Evolutionary conservation across 2,113 vertebrate species (phyloP).

Genomic region (Speoplatyrhinus poulsoni): DNA sequence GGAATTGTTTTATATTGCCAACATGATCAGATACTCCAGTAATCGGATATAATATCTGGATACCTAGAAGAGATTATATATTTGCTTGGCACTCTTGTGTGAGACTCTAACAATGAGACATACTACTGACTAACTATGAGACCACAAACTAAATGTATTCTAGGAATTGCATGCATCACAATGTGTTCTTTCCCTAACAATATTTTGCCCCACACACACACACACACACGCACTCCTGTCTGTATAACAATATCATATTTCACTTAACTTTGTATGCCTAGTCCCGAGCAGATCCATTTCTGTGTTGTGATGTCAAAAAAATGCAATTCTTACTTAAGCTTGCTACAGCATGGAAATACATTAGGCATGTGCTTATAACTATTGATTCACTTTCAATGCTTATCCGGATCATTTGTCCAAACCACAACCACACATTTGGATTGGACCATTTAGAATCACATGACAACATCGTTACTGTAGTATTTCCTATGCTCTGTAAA

Average conservation of each 20-base stretch:
- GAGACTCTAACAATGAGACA: neutral
- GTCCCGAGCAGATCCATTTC: neutral
- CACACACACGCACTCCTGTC: neutral
- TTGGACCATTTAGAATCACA: no score
- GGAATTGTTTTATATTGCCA: no score
- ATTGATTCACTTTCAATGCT: neutral
- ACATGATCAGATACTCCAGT: no score
- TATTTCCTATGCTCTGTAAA: no score
- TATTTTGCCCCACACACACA: neutral
- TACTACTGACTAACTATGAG: neutral
- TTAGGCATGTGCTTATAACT: neutral
- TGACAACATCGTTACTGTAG: no score
- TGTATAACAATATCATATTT: neutral
- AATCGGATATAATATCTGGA: no score
- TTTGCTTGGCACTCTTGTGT: neutral
- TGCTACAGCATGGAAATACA: neutral
- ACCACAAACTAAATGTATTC: neutral
- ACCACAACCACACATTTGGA: no score
- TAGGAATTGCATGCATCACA: neutral
- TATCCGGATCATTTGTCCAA: no score
- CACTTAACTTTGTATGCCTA: neutral
- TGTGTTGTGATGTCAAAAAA: neutral
- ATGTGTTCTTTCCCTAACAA: neutral
- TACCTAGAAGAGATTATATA: no score
- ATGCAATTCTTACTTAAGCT: slow-evolving; percentile 45